phyloP scores from a whole-genome alignment of 2,888 invertebrate genomes.

The Stratiomys singularior region DNA sequence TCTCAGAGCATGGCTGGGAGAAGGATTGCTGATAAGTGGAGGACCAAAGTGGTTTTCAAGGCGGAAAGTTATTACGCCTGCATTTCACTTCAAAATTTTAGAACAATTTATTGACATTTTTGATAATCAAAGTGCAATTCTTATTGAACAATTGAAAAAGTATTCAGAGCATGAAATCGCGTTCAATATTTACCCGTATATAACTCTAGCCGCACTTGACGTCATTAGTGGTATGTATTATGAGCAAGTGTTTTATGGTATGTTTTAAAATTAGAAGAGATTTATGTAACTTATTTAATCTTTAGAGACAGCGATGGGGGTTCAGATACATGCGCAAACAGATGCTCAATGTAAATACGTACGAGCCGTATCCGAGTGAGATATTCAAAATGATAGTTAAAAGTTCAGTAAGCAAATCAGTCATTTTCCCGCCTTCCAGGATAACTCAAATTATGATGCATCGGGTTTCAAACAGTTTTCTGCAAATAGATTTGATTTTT shows the following conservation, averaged over 20 bases:
- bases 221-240: slow-evolving; percentile 65
- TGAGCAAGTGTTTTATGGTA: not conserved
- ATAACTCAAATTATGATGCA: slow-evolving; percentile 46
- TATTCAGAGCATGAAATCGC: slow-evolving; percentile 61
- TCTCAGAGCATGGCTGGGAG: slow-evolving; percentile 60
- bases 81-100: slow-evolving; percentile 82
- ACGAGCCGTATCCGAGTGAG: slow-evolving; percentile 73
- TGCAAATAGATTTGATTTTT: slow-evolving; percentile 56
- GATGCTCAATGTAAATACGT: slow-evolving; percentile 75
- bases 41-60: slow-evolving; percentile 72
- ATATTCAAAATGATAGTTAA: not conserved
- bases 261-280: not conserved
- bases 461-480: slow-evolving; percentile 55
- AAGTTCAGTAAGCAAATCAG: not conserved
- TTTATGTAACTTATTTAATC: not conserved
- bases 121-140: slow-evolving; percentile 71
- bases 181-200: slow-evolving; percentile 72
- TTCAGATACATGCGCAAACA: slow-evolving; percentile 74
- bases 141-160: slow-evolving; percentile 69
- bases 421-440: slow-evolving; percentile 22
- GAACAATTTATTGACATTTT: slow-evolving; percentile 78
- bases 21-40: slow-evolving; percentile 59
- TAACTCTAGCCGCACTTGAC: slow-evolving; percentile 71
- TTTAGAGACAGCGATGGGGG: slow-evolving; percentile 76
- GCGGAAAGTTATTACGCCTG: slow-evolving; percentile 78